These are phyloP conservation scores for Nannoperca australis DNA, from an alignment of 2,797 vertebrate genomes.

Conservation along the genomic window DNA sequence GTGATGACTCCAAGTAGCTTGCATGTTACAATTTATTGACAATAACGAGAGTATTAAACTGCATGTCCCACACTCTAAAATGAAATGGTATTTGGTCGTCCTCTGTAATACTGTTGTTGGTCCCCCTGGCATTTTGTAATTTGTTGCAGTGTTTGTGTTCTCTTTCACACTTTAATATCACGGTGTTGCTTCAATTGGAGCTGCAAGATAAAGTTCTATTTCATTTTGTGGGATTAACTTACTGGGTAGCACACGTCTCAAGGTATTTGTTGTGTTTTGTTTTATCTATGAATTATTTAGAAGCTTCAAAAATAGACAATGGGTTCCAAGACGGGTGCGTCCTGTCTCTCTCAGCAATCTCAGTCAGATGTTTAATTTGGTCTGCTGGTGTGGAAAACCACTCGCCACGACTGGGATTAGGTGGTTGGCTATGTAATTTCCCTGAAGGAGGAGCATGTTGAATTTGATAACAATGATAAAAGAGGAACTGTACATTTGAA, in stretches of 20 bases:
- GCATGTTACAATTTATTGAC: slow-evolving; percentile 74
- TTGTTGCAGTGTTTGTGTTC: slow-evolving; percentile 83
- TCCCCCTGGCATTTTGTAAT: slow-evolving; percentile 83
- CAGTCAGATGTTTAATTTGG: slow-evolving; percentile 86
- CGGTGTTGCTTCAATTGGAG: slow-evolving; percentile 87
- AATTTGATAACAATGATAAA: slow-evolving; percentile 84
- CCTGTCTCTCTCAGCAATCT: slow-evolving; percentile 79
- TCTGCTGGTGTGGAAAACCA: slow-evolving; percentile 77
- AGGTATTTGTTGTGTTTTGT: slow-evolving; percentile 88
- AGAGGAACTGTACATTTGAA: slow-evolving; percentile 77
- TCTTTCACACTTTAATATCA: slow-evolving; percentile 88
- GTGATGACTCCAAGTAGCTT: slow-evolving; percentile 57
- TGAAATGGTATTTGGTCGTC: slow-evolving; percentile 80
- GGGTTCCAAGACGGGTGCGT: slow-evolving; percentile 56
- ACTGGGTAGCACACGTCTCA: slow-evolving; percentile 81
- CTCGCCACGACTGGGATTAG: slow-evolving; percentile 77
- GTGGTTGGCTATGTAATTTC: slow-evolving; percentile 83
- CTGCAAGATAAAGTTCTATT: slow-evolving; percentile 85
- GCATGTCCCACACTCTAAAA: slow-evolving; percentile 70
- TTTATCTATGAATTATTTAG: slow-evolving; percentile 91
- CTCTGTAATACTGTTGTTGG: slow-evolving; percentile 69
- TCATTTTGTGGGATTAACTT: slow-evolving; percentile 88
- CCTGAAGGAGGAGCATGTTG: slow-evolving; percentile 82
- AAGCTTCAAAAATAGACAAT: slow-evolving; percentile 77
- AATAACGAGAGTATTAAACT: slow-evolving; percentile 74